Evolutionary conservation across 2,797 vertebrate species (phyloP).

Genomic region (Etheostoma nigrum): DNA sequence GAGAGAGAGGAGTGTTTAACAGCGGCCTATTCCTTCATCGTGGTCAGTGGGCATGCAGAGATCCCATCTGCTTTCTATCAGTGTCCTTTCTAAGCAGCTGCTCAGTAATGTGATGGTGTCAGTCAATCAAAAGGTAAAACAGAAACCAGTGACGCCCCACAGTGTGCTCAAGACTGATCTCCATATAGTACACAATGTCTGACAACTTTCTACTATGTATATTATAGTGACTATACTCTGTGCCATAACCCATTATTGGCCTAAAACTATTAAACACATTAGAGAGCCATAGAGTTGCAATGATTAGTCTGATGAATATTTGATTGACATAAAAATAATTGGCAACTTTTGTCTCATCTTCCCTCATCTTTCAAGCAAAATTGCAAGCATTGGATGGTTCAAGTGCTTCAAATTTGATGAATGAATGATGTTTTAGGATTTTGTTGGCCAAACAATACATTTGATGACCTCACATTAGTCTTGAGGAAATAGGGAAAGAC

Average conservation of each 20-base stretch:
- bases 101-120: conserved; percentile 53
- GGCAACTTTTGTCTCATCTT: background rate
- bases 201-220: conserved; percentile 16
- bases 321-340: background rate
- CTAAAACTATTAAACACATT: conserved; percentile 1
- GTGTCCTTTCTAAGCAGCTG: conserved; percentile 61
- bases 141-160: conserved; percentile 12
- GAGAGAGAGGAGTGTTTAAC: conserved; percentile 18
- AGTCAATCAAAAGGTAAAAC: conserved; percentile 49
- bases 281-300: background rate
- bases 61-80: conserved; percentile 77
- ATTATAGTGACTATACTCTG: background rate
- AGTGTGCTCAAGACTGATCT: conserved; percentile 27
- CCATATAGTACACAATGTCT: conserved; percentile 14
- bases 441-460: background rate
- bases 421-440: too few species aligned
- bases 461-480: background rate
- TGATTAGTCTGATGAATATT: background rate
- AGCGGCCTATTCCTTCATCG: conserved; percentile 42
- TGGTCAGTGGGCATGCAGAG: conserved; percentile 63
- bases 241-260: background rate
- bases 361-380: background rate
- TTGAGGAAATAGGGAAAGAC: background rate
- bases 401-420: background rate
- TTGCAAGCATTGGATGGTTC: background rate